phyloP scores from a whole-genome alignment of 1,140 invertebrate species.

The Grapholita molesta region DNA sequence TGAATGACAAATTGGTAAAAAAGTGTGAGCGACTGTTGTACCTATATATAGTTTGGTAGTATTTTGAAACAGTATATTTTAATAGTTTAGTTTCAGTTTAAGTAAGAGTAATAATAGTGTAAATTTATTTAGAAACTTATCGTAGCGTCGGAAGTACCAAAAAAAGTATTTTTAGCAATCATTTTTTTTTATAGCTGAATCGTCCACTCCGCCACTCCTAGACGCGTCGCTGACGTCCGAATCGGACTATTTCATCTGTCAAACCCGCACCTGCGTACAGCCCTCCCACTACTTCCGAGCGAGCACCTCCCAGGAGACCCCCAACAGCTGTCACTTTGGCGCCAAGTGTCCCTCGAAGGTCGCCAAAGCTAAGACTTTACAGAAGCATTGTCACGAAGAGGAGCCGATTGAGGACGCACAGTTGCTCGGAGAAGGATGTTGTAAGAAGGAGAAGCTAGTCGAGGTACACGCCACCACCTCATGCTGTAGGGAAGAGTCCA shows the following conservation, averaged over 20 bases:
- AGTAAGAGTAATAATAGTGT: too few species aligned
- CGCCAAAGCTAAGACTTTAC: conserved; percentile 44
- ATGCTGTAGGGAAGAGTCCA: conserved; percentile 28
- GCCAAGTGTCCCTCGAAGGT: conserved; percentile 64
- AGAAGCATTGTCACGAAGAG: conserved; percentile 34
- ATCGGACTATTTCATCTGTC: conserved; percentile 58
- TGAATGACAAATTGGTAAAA: too few species aligned
- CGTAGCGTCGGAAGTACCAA: too few species aligned
- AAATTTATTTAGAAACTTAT: too few species aligned
- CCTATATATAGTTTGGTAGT: too few species aligned
- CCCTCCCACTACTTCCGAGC: conserved; percentile 46
- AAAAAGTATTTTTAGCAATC: too few species aligned
- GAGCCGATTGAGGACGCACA: conserved; percentile 56
- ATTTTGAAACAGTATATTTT: too few species aligned
- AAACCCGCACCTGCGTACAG: conserved; percentile 62
- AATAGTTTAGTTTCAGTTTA: too few species aligned
- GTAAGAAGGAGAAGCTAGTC: conserved; percentile 36
- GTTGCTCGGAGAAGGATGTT: conserved; percentile 47
- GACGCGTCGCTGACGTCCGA: conserved; percentile 47
- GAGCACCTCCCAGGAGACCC: conserved; percentile 11
- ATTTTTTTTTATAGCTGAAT: conserved; percentile 53
- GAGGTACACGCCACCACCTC: conserved; percentile 30
- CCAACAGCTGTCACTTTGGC: conserved; percentile 52
- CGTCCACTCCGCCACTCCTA: conserved; percentile 55
- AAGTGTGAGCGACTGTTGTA: too few species aligned